Conservation (phyloP, 2,888 invertebrate genomes). For the Ochropleura plecta region DNA sequence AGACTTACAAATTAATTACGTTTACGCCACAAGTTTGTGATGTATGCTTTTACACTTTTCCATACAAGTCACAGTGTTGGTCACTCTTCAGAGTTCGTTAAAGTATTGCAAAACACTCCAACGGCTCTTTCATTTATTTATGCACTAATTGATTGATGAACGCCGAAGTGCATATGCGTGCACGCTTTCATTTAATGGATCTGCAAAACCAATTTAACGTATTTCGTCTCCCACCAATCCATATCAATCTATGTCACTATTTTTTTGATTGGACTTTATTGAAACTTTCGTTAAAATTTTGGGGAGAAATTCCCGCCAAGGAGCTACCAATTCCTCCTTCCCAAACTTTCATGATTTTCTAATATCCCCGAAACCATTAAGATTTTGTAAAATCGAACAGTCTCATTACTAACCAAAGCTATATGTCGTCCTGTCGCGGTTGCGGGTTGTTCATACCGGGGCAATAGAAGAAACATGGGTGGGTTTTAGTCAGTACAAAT, state of each 20-base stretch:
- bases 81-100: conserved; percentile 20
- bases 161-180: neutral
- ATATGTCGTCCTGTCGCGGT: too few species aligned
- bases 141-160: conserved; percentile 40
- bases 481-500: too few species aligned
- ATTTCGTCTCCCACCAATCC: neutral
- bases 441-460: too few species aligned
- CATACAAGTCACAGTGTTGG: neutral
- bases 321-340: too few species aligned
- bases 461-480: too few species aligned
- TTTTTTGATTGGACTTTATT: too few species aligned
- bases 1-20: too few species aligned
- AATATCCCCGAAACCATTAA: too few species aligned
- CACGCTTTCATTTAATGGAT: neutral
- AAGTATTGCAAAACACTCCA: conserved; percentile 39
- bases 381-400: too few species aligned
- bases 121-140: conserved; percentile 7
- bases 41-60: neutral
- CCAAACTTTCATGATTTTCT: too few species aligned
- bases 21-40: neutral
- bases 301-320: neutral
- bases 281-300: neutral
- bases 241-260: too few species aligned
- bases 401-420: too few species aligned
- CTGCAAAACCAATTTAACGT: neutral